phyloP scores from a whole-genome alignment of 2,113 vertebrate species.

The Oostethus manadensis region DNA sequence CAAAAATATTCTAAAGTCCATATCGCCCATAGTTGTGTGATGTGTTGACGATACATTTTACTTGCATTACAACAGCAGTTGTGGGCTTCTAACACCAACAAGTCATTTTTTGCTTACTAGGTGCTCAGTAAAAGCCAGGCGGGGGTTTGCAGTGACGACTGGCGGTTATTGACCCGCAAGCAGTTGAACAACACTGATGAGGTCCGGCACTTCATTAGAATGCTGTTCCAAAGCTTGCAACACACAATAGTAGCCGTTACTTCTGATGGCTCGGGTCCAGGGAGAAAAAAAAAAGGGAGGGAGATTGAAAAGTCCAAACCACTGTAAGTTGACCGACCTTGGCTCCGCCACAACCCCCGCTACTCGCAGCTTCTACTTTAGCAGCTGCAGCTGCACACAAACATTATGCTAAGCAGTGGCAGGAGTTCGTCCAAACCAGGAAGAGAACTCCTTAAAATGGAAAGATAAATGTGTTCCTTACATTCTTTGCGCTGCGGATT shows the following conservation, averaged over 20 bases:
- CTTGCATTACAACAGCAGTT: neutral
- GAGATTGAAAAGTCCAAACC: slow-evolving; percentile 50
- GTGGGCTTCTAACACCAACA: neutral
- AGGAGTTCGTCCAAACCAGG: slow-evolving; percentile 58
- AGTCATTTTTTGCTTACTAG: slow-evolving; percentile 20
- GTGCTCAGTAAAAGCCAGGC: slow-evolving; percentile 26
- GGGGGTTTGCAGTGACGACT: slow-evolving; percentile 25
- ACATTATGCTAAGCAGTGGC: slow-evolving; percentile 48
- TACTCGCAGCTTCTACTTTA: slow-evolving; percentile 14
- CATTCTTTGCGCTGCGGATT: slow-evolving; percentile 13
- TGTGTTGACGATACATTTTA: neutral
- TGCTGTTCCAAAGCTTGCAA: slow-evolving; percentile 29
- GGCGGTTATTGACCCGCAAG: slow-evolving; percentile 32
- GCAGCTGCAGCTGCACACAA: slow-evolving; percentile 35
- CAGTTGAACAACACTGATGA: slow-evolving; percentile 39
- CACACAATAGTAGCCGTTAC: slow-evolving; percentile 55
- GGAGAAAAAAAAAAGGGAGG: slow-evolving; percentile 35
- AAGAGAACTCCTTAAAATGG: slow-evolving; percentile 33
- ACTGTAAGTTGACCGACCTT: slow-evolving; percentile 43
- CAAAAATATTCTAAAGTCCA: no score
- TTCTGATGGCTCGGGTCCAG: slow-evolving; percentile 52
- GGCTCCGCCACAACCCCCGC: slow-evolving; percentile 15
- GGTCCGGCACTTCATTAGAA: slow-evolving; percentile 56
- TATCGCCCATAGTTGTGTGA: no score
- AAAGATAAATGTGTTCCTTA: slow-evolving; percentile 30